Evolutionary conservation across 1,140 invertebrate genomes (phyloP).

Genomic region (Manduca sexta): DNA sequence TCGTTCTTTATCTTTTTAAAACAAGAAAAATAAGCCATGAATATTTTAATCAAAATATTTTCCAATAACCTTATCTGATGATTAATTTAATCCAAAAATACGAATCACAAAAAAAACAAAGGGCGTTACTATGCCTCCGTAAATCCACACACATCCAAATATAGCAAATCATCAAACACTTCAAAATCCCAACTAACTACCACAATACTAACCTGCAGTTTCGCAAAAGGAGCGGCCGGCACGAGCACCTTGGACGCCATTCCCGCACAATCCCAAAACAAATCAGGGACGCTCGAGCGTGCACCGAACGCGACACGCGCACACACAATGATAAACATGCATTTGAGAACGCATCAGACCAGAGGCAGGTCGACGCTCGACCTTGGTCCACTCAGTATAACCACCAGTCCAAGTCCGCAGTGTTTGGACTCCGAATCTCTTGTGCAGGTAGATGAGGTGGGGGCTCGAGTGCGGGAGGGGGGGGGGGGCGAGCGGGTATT

Average conservation of each 20-base stretch:
- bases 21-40: too few species aligned
- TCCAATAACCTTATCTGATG: too few species aligned
- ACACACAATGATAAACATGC: slow-evolving; percentile 35
- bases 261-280: slow-evolving; percentile 11
- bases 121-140: too few species aligned
- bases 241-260: slow-evolving; percentile 68
- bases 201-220: slow-evolving; percentile 49
- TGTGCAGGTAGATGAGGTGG: too few species aligned
- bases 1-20: too few species aligned
- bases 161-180: too few species aligned
- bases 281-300: neutral
- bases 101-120: too few species aligned
- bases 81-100: too few species aligned
- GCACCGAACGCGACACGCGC: neutral
- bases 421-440: too few species aligned
- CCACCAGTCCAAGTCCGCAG: slow-evolving; percentile 24
- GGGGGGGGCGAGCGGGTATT: slow-evolving; percentile 43
- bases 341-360: slow-evolving; percentile 31
- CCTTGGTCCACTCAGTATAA: slow-evolving; percentile 37
- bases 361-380: slow-evolving; percentile 28
- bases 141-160: too few species aligned
- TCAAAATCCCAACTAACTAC: neutral
- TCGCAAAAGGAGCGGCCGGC: slow-evolving; percentile 52
- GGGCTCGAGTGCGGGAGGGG: slow-evolving; percentile 21
- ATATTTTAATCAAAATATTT: too few species aligned